Percentiles rank a stretch among this genome's conserved stretches.
Conservation (phyloP, 2,113 vertebrate species). For the Eleginops maclovinus region DNA sequence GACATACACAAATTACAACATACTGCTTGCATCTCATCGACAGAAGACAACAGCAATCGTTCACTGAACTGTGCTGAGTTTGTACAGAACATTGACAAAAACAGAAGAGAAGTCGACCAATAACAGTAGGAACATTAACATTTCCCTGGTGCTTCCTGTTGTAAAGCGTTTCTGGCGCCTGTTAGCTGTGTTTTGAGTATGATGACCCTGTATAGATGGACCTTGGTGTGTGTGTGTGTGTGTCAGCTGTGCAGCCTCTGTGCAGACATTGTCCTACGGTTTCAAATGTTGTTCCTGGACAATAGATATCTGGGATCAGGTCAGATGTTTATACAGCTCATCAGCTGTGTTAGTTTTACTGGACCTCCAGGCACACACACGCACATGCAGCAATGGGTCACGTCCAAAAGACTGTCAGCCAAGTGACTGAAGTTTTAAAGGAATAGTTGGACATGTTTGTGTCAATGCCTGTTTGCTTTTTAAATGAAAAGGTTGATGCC, state of each 20-base stretch:
- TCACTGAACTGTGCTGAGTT: conserved; percentile 19
- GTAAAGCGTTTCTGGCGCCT: conserved; percentile 43
- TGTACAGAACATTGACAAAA: conserved; percentile 20
- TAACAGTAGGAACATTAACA: conserved; percentile 39
- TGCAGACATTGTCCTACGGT: conserved; percentile 69
- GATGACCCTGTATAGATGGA: conserved; percentile 58
- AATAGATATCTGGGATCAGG: conserved; percentile 64
- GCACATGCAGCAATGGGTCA: not conserved
- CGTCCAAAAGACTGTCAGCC: conserved; percentile 7
- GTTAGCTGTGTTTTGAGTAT: conserved; percentile 52
- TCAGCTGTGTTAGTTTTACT: conserved; percentile 69
- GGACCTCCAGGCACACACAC: conserved; percentile 20
- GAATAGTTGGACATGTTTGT: not conserved
- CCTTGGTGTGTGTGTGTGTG: conserved; percentile 45
- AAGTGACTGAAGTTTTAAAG: conserved; percentile 9
- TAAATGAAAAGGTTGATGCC: not conserved
- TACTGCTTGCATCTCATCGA: conserved; percentile 13
- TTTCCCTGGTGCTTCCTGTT: conserved; percentile 67
- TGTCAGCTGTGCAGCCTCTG: conserved; percentile 74
- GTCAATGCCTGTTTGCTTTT: not conserved
- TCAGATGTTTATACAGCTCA: conserved; percentile 71
- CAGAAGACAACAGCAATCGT: conserved; percentile 6
- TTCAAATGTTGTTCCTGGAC: conserved; percentile 71
- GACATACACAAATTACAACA: conserved; percentile 38
- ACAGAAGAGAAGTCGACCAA: conserved; percentile 39